Base-by-base conservation (phyloP, 2,888 invertebrate genomes). In the Catocala sponsa region DNA sequence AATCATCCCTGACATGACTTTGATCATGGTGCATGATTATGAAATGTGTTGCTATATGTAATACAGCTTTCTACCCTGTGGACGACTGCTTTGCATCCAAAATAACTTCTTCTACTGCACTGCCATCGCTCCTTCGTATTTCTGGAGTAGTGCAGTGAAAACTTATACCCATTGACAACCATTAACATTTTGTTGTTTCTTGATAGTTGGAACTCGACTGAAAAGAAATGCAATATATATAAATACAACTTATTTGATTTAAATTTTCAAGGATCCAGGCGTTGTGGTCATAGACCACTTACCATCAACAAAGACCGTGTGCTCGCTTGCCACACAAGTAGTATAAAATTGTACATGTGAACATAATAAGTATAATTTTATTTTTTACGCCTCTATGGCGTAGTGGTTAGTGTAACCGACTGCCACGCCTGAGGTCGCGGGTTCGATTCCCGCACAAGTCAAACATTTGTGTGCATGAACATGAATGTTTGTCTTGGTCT, bases 71-170 rank as follows among this genome's bases (percentile, higher is more conserved):
- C 80, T 1, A 70, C 63, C 9, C 82, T 83, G 15, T 87, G 86
- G 12, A 91, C 75, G 0, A 85, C 87, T 0, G 91, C 90, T 65
- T 89, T 90, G 55, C 91, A 91, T 0, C 89, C 90, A 49, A 81
- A 89, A 57, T 83, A 83, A 48, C 88, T 88, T n/a, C 90, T 73
- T 38, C 88, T 79, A 42, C 86, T 88, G 60, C 91, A 91, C 64
- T 88, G 86, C 91, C 91, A 91, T 2, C 90, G 72, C 48, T 85
- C 83, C 43, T 83, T 88, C 15, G 75, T 71, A 42, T 87, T 87
- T 38, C 87, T 69, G 0, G 81, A 69, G 71, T 90, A 90, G 57
- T 90, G 89, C 5, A 89, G 65, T 0, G 89, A 89, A 55, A 85
- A 90, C 60, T 75, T 85, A 70, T 87, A 89, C 0, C 90, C 90